phyloP scores from a whole-genome alignment of 2,113 vertebrate genomes.

The Dipodomys spectabilis region DNA sequence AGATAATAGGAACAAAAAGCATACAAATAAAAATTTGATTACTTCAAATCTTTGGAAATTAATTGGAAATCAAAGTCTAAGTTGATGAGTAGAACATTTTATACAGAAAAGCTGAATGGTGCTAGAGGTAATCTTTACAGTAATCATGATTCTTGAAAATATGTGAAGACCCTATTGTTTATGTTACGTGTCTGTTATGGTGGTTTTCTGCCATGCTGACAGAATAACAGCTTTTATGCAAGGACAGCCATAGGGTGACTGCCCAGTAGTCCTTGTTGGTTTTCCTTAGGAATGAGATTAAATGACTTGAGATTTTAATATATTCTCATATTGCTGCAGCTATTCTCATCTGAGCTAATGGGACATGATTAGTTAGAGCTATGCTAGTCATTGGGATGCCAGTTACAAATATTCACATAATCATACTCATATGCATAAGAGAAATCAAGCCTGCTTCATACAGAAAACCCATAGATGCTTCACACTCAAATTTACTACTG shows the following conservation, averaged over 20 bases:
- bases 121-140: neutral
- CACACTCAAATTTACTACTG: neutral
- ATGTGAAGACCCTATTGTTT: accelerated
- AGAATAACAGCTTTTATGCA: neutral
- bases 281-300: neutral
- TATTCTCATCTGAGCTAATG: neutral
- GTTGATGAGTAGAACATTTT: neutral
- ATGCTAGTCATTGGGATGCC: neutral
- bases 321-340: neutral
- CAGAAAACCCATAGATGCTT: neutral
- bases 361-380: neutral
- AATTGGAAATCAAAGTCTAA: slow-evolving; percentile 20
- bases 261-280: neutral
- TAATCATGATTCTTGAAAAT: slow-evolving; percentile 28
- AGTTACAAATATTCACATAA: neutral
- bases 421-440: neutral
- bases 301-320: neutral
- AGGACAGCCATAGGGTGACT: neutral
- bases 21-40: neutral
- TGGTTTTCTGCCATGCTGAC: neutral
- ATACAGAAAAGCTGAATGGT: neutral
- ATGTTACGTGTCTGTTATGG: neutral
- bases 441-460: neutral
- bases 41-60: neutral
- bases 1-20: neutral